A percentile compares a stretch with the other conserved stretches of the same genome.
phyloP scores from a whole-genome alignment of 2,888 invertebrate genomes.

The Chalcis sispes region DNA sequence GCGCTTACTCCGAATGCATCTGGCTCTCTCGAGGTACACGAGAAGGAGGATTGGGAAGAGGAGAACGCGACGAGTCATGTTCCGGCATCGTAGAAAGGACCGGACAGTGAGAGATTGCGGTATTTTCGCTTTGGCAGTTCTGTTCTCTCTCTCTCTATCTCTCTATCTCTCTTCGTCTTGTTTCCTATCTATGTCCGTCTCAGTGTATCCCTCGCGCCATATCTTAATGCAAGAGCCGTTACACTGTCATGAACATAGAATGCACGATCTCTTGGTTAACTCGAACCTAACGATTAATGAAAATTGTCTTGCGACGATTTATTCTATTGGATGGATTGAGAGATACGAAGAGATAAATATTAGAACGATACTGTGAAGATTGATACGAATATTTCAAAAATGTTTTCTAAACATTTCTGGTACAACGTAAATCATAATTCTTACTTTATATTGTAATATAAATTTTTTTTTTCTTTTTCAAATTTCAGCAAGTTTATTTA shows the following conservation, averaged over 20 bases:
- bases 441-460: too few relatives aligned
- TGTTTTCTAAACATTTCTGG: too few relatives aligned
- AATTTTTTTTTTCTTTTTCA: too few relatives aligned
- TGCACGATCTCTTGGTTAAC: neutral
- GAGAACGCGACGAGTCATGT: conserved; percentile 31
- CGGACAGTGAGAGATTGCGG: conserved; percentile 55
- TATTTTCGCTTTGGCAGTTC: conserved; percentile 52
- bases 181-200: neutral
- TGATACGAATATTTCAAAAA: too few relatives aligned
- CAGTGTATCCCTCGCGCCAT: neutral
- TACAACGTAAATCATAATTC: too few relatives aligned
- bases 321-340: neutral
- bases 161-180: conserved; percentile 1
- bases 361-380: too few relatives aligned
- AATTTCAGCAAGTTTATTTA: too few relatives aligned
- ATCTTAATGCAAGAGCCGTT: too few relatives aligned
- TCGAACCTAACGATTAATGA: conserved; percentile 39
- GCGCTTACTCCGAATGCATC: too few relatives aligned
- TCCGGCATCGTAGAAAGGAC: conserved; percentile 44
- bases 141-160: neutral
- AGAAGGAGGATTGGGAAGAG: neutral
- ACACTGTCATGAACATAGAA: conserved; percentile 39
- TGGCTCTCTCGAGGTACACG: too few relatives aligned
- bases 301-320: conserved; percentile 23
- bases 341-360: too few relatives aligned